Evolutionary conservation across 2,113 vertebrate genomes (phyloP).

Genomic region (Neopipo cinnamomea): DNA sequence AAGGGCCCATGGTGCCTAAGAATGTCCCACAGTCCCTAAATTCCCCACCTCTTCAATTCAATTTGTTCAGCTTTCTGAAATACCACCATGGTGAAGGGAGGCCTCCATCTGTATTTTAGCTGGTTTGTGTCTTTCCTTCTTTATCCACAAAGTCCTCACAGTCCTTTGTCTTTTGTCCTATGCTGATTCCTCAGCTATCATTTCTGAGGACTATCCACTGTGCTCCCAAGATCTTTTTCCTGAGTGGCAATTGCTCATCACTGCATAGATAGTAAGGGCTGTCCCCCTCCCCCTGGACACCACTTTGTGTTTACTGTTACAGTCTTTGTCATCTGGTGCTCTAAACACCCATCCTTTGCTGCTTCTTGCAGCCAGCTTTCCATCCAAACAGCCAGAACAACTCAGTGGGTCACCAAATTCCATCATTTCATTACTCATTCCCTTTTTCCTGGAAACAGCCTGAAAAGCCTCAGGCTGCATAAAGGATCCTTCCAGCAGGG

Average conservation of each 20-base stretch:
- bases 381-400: not conserved
- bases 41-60: not conserved
- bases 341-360: not conserved
- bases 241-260: not conserved
- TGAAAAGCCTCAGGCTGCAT: not conserved
- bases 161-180: not conserved
- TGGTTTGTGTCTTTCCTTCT: not conserved
- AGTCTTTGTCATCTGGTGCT: not conserved
- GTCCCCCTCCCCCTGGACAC: not conserved
- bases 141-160: not conserved
- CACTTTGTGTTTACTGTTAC: not conserved
- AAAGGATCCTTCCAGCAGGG: not conserved
- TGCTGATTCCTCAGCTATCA: not conserved
- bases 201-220: not conserved
- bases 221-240: not conserved
- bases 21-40: not conserved
- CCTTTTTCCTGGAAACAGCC: not conserved
- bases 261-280: not conserved
- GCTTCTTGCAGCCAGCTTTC: not conserved
- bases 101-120: not conserved
- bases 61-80: too few species aligned
- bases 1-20: accelerated
- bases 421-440: not conserved
- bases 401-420: not conserved
- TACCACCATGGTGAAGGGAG: not conserved